Conservation (phyloP, 2,888 invertebrate genomes). For the Parnassius glacialis region DNA sequence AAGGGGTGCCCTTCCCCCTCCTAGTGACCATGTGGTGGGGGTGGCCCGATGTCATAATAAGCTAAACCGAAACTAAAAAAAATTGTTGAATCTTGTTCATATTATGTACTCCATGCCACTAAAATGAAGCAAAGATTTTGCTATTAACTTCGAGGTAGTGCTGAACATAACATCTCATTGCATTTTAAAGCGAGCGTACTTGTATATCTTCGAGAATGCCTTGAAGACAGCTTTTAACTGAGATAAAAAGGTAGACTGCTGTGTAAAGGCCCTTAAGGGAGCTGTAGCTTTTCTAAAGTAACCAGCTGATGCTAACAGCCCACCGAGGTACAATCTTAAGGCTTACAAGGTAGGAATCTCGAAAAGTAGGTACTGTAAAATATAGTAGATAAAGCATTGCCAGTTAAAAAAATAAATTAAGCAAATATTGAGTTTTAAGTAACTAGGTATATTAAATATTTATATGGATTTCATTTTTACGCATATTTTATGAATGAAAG, state of each 20-base stretch:
- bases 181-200: conserved; percentile 17
- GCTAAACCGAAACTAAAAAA: too few relatives aligned
- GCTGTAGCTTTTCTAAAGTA: conserved; percentile 37
- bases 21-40: too few relatives aligned
- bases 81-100: too few relatives aligned
- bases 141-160: not conserved
- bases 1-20: too few relatives aligned
- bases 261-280: conserved; percentile 41
- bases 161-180: conserved; percentile 5
- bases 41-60: too few relatives aligned
- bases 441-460: too few relatives aligned
- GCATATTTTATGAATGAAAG: too few relatives aligned
- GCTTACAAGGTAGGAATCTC: conserved; percentile 30
- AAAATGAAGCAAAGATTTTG: not conserved
- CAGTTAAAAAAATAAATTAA: too few relatives aligned
- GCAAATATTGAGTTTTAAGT: too few relatives aligned
- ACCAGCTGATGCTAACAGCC: conserved; percentile 39
- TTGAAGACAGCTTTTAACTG: conserved; percentile 39
- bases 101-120: too few relatives aligned
- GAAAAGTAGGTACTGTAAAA: not conserved
- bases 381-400: too few relatives aligned
- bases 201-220: conserved; percentile 33
- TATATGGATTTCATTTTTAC: too few relatives aligned
- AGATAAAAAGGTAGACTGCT: conserved; percentile 39
- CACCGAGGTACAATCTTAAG: conserved; percentile 37